Conservation (phyloP, 2,113 vertebrate genomes). For the Daboia siamensis region DNA sequence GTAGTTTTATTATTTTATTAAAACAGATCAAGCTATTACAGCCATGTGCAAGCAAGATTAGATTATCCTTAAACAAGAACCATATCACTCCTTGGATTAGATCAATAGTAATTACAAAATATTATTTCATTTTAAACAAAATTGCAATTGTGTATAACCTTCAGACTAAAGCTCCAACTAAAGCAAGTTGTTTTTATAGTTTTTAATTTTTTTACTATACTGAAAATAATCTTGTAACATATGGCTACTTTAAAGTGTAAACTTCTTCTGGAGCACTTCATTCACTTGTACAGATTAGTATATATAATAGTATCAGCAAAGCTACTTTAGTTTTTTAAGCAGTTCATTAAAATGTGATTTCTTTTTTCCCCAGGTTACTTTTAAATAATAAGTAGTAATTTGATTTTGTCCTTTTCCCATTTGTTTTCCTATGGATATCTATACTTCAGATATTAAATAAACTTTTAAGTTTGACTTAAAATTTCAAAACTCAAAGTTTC, state of each 20-base stretch:
- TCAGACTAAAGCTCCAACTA: neutral
- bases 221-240: neutral
- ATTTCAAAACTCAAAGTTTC: neutral
- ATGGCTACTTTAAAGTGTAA: neutral
- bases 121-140: neutral
- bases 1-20: neutral
- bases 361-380: neutral
- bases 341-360: neutral
- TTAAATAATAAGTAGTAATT: neutral
- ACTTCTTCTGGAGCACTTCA: neutral
- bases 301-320: neutral
- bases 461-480: neutral
- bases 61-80: neutral
- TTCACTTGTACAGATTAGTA: neutral
- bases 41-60: neutral
- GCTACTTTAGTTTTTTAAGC: neutral
- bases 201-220: neutral
- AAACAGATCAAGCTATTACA: neutral
- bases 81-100: neutral
- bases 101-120: neutral
- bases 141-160: neutral
- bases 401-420: neutral
- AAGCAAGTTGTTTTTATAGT: neutral
- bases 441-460: neutral
- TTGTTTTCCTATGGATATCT: neutral